These are phyloP conservation scores for Apotomis turbidana DNA, from an alignment of 2,888 invertebrate genomes.

Conservation along the genomic window DNA sequence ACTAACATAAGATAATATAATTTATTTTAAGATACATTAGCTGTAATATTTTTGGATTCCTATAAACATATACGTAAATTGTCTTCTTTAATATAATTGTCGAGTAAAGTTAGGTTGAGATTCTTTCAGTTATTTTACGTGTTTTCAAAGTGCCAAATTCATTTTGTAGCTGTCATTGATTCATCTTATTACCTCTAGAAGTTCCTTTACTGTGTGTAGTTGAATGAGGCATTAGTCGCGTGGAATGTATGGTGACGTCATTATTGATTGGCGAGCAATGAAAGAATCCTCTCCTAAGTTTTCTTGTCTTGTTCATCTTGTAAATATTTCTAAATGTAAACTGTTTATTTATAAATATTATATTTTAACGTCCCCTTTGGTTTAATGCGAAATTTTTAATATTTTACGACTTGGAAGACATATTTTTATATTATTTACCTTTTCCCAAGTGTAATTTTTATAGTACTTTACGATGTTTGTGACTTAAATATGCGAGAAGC, in stretches of 20 bases:
- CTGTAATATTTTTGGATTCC: constrained; percentile 84
- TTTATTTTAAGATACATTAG: constrained; percentile 83
- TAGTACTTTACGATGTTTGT: constrained; percentile 21
- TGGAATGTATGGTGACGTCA: constrained; percentile 23
- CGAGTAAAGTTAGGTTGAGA: constrained; percentile 65
- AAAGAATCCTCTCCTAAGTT: constrained; percentile 73
- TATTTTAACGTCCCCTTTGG: constrained; percentile 39
- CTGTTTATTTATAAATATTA: constrained; percentile 60
- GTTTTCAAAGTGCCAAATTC: constrained; percentile 78
- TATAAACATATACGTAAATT: constrained; percentile 83
- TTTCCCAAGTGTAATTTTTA: constrained; percentile 7
- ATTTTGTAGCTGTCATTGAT: constrained; percentile 62
- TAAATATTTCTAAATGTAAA: constrained; percentile 76
- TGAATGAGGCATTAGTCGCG: constrained; percentile 47
- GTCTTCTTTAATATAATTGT: constrained; percentile 66
- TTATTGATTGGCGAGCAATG: constrained; percentile 47
- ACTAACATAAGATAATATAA: constrained; percentile 77
- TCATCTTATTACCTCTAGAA: constrained; percentile 65
- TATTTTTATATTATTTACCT: constrained; percentile 15
- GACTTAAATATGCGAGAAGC: constrained; percentile 11
- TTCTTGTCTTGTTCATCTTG: constrained; percentile 58
- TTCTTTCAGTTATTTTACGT: constrained; percentile 68
- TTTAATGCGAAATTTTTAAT: constrained; percentile 58
- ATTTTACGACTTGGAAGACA: constrained; percentile 13
- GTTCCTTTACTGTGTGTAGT: constrained; percentile 61